Evolutionary conservation across 1,140 invertebrate species (phyloP).

Genomic region (Maconellicoccus hirsutus): DNA sequence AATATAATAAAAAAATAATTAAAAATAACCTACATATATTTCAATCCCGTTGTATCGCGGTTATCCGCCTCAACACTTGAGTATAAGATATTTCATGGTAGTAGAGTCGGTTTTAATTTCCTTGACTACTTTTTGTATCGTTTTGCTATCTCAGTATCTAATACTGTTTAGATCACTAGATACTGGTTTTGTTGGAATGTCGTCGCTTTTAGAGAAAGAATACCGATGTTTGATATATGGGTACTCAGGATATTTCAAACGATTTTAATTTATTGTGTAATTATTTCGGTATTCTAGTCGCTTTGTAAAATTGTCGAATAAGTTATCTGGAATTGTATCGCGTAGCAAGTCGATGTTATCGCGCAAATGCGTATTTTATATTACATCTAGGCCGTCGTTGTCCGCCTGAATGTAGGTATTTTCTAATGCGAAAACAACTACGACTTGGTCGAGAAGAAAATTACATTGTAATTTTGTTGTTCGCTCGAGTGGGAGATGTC

Average conservation of each 20-base stretch:
- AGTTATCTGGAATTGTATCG: background rate
- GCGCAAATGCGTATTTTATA: no score
- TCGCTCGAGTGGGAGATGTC: no score
- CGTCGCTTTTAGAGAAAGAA: conserved; percentile 1
- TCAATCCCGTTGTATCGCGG: no score
- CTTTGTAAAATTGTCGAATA: background rate
- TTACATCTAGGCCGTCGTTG: no score
- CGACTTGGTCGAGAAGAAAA: no score
- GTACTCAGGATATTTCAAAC: background rate
- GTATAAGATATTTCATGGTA: no score
- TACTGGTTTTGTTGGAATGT: conserved; percentile 8
- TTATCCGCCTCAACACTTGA: no score
- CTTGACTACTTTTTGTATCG: conserved; percentile 3
- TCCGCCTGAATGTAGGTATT: no score
- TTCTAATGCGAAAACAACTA: no score
- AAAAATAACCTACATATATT: no score
- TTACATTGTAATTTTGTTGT: no score
- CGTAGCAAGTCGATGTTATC: background rate
- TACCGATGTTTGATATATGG: conserved; percentile 1
- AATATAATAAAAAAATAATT: no score
- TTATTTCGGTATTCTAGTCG: conserved; percentile 8
- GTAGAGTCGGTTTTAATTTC: background rate
- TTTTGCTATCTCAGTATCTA: background rate
- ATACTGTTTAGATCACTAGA: background rate
- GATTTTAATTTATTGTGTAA: conserved; percentile 10